Base-by-base conservation (phyloP, 2,113 vertebrate genomes). In the Heloderma charlesbogerti region DNA sequence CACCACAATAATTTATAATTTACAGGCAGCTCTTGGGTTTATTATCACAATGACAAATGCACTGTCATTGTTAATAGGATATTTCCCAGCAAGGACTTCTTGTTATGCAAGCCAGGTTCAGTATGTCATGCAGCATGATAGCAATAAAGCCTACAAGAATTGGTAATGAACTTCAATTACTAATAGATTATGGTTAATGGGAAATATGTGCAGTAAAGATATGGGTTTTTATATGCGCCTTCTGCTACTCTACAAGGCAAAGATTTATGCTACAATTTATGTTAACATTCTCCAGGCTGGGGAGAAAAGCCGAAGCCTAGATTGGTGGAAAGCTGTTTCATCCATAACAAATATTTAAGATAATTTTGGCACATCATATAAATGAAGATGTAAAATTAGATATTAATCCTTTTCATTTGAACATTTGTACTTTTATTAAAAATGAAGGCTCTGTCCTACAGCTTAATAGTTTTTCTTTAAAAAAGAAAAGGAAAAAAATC, bases 91-190 rank as follows among this genome's bases (percentile, higher is more conserved):
- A 97, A 98, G 98, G 97, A 98, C 97, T 98, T 98, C 97, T 96
- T 96, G 98, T 98, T 98, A 98, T 98, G 98, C 98, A 98, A 98
- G 97, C 97, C 97, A 98, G 98, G 98, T 98, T 98, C 97, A 93
- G 96, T 97, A 95, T 98, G 98, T 98, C 97, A 97, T 97, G 97
- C 97, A 97, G 98, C 98, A 98, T 97, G 97, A 97, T 96, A 97
- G 97, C 97, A 98, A 98, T 97, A 98, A 98, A 97, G 97, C 98
- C 97, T 98, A 98, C 98, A 98, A 98, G 98, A 98, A 98, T 98
- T 98, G 98, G 97, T 98, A 98, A 99, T 98, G 98, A 98, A 98
- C 98, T 98, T 98, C 98, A 99, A 98, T 99, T 99, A 98, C 98
- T 98, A 98, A 98, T 98, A 98, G 97, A 98, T 98, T 98, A 98